A percentile compares a stretch with the other conserved stretches of the same genome.
Conservation (phyloP, 2,113 vertebrate species). For the Menura novaehollandiae region DNA sequence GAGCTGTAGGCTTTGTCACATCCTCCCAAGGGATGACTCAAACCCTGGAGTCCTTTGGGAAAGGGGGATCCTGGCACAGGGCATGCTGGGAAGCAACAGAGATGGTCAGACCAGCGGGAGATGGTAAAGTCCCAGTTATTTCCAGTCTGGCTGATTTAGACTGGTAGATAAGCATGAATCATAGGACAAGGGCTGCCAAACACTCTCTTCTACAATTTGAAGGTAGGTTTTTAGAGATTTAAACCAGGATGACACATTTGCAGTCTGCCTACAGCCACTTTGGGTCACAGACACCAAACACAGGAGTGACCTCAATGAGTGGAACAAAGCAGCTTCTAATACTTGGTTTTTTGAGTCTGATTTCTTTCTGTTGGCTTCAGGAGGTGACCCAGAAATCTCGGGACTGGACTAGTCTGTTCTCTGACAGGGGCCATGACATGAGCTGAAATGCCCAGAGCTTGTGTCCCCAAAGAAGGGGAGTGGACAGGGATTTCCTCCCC, state of each 20-base stretch:
- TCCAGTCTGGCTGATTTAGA: background rate
- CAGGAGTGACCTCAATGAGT: background rate
- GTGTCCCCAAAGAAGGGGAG: background rate
- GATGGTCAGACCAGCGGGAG: background rate
- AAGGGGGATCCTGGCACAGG: background rate
- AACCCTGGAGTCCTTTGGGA: background rate
- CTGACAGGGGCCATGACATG: background rate
- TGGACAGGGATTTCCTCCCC: background rate
- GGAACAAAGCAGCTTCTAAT: background rate
- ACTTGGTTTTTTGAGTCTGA: background rate
- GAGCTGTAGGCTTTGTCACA: background rate
- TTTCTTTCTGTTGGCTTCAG: background rate
- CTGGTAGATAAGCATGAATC: background rate
- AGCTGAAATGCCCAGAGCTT: background rate
- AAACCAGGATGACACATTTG: background rate
- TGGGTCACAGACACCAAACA: background rate
- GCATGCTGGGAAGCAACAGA: background rate
- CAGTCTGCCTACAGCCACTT: background rate
- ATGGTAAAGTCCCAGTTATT: background rate
- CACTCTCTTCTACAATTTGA: background rate
- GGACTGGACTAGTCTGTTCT: background rate
- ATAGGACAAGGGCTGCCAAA: accelerated
- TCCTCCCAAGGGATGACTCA: background rate
- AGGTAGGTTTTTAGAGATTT: background rate
- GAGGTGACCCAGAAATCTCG: background rate